phyloP scores from a whole-genome alignment of 2,797 vertebrate species.

The Mallotus villosus region DNA sequence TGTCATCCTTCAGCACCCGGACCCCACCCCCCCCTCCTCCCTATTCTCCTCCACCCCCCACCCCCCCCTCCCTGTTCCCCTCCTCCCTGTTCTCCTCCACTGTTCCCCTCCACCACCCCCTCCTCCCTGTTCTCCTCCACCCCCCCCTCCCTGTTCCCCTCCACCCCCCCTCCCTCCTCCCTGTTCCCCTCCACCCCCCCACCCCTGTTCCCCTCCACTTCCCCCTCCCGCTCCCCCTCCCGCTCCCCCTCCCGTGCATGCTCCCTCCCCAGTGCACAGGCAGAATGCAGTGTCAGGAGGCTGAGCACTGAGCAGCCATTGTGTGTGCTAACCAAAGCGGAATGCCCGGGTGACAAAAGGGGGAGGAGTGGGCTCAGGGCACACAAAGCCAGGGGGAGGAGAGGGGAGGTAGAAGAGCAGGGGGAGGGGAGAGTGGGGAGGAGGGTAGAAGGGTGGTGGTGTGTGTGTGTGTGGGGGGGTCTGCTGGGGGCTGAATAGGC shows the following conservation, averaged over 20 bases:
- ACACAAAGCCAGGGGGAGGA: slow-evolving; percentile 90
- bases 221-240: slow-evolving; percentile 23
- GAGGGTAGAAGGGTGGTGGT: too few relatives aligned
- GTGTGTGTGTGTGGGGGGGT: slow-evolving; percentile 38
- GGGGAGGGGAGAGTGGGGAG: too few relatives aligned
- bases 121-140: slow-evolving; percentile 21
- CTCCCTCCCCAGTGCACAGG: slow-evolving; percentile 70
- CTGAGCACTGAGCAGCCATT: slow-evolving; percentile 90
- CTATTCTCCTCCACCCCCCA: not conserved
- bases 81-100: slow-evolving; percentile 10
- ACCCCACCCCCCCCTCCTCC: slow-evolving; percentile 45
- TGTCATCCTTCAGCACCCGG: slow-evolving; percentile 59
- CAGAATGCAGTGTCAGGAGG: slow-evolving; percentile 86
- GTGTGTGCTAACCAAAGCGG: slow-evolving; percentile 99
- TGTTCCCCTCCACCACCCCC: not conserved
- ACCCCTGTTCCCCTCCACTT: too few relatives aligned
- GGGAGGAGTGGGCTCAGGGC: slow-evolving; percentile 85
- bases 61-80: too few relatives aligned
- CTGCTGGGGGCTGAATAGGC: slow-evolving; percentile 76
- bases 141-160: slow-evolving; percentile 9
- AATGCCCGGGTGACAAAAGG: slow-evolving; percentile 97
- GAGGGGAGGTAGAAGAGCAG: slow-evolving; percentile 52
- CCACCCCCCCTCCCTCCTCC: slow-evolving; percentile 13
- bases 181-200: slow-evolving; percentile 6
- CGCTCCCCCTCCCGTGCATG: slow-evolving; percentile 57